Evolutionary conservation across 2,113 vertebrate genomes (phyloP), one percentile per base, ranked within the genome.

Genomic region (Octodon degus): DNA sequence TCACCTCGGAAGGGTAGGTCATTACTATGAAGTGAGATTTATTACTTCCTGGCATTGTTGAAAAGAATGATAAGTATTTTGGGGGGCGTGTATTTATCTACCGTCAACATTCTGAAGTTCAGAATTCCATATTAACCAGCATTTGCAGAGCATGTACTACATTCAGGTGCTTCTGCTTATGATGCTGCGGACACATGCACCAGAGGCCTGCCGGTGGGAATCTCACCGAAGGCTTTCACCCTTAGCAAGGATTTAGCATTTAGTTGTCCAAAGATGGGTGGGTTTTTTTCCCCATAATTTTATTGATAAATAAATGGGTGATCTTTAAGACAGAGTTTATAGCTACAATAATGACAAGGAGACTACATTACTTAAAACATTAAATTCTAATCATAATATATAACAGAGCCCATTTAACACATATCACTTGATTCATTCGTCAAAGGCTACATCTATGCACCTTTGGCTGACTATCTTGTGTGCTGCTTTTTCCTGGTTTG

Each of bases 331-430:
- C 7, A 32, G 76, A 53, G 34, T 82, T 89, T 89, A 70, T 72
- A 37, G 93, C 81, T 43, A n/a, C 4, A 86, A 47, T 67, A 95
- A 95, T 88, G 87, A 25, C 47, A 93, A 92, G 95, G 63, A 68
- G 40, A 40, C 34, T 82, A 24, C 47, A 72, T 58, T 89, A 91
- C 60, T 50, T 60, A 90, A 2, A 85, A 85, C 37, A 89, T 83
- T 90, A 79, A 74, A 89, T 96, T 60, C 34, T 79, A 68, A 47
- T 68, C 74, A 89, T 19, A 82, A 84, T 47, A 80, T n/a, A 4
- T 90, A 67, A 62, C 22, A 70, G n/a, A 65, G 30, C n/a, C 55
- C 16, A 80, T 79, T 65, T 37, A 74, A 40, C 74, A 70, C 9
- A 32, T 43, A 63, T 43, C 43, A 90, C 10, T 40, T 76, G 53